These are phyloP conservation scores for Syritta pipiens DNA, from an alignment of 2,888 invertebrate genomes.

Conservation along the genomic window DNA sequence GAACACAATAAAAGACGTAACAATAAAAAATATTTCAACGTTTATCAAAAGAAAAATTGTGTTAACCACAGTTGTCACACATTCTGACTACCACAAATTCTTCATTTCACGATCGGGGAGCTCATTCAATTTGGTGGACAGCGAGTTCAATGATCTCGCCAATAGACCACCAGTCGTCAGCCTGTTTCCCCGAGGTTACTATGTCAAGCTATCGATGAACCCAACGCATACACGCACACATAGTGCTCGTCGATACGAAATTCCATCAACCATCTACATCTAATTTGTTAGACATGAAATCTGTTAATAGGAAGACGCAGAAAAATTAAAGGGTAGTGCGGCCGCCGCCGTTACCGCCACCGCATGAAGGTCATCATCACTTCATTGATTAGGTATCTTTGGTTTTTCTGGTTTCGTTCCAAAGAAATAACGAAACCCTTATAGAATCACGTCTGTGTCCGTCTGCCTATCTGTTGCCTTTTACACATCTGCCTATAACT, in stretches of 20 bases:
- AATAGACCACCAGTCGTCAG: neutral
- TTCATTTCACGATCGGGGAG: constrained; percentile 25
- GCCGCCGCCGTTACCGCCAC: neutral
- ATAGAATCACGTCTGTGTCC: too few species aligned
- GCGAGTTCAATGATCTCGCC: constrained; percentile 23
- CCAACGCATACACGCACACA: neutral
- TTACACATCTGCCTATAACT: too few species aligned
- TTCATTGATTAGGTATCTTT: constrained; percentile 31
- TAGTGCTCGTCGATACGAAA: neutral
- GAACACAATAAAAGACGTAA: constrained; percentile 6
- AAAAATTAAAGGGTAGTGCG: neutral
- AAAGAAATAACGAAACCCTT: too few species aligned
- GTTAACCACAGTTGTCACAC: constrained; percentile 17
- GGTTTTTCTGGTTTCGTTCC: constrained; percentile 18
- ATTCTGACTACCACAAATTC: constrained; percentile 18
- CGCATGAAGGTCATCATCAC: constrained; percentile 33
- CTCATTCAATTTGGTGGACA: constrained; percentile 7
- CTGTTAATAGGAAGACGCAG: constrained; percentile 3
- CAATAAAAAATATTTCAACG: constrained; percentile 18
- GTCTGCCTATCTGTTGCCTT: neutral
- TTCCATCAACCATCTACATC: constrained; percentile 13
- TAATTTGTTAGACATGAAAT: constrained; percentile 44
- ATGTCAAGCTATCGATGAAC: constrained; percentile 6
- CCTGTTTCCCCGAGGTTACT: constrained; percentile 13
- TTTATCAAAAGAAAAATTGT: constrained; percentile 15